Percentiles rank a stretch among this genome's conserved stretches.
Conservation (phyloP, 2,113 vertebrate species). For the Sinocyclocheilus rhinocerous region DNA sequence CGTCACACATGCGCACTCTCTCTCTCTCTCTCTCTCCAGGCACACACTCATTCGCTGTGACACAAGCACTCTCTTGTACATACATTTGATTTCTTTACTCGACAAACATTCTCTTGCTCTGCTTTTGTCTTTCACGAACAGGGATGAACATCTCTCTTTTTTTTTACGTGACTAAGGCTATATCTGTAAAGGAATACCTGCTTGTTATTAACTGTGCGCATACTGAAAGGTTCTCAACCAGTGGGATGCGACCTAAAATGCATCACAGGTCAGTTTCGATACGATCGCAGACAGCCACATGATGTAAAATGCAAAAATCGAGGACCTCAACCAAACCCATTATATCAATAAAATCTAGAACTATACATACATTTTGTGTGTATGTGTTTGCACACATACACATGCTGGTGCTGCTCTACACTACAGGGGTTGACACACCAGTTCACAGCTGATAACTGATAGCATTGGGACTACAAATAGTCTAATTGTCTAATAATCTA, state of each 20-base stretch:
- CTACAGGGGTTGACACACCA: neutral
- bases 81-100: constrained; percentile 61
- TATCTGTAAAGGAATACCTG: neutral
- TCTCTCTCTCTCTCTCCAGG: constrained; percentile 50
- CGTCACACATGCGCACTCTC: constrained; percentile 29
- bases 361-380: neutral
- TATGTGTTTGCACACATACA: neutral
- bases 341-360: neutral
- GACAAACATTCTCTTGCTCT: constrained; percentile 57
- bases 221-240: neutral
- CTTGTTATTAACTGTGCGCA: neutral
- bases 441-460: neutral
- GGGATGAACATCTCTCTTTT: neutral
- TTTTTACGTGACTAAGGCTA: neutral
- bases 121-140: constrained; percentile 40
- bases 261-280: neutral
- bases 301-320: neutral
- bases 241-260: neutral
- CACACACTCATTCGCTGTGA: constrained; percentile 61
- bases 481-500: neutral
- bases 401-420: neutral
- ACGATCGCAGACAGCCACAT: too few relatives aligned
- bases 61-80: constrained; percentile 56
- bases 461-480: neutral
- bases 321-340: neutral